Conservation (phyloP, 2,888 invertebrate genomes). For the Lasiommata megera region DNA sequence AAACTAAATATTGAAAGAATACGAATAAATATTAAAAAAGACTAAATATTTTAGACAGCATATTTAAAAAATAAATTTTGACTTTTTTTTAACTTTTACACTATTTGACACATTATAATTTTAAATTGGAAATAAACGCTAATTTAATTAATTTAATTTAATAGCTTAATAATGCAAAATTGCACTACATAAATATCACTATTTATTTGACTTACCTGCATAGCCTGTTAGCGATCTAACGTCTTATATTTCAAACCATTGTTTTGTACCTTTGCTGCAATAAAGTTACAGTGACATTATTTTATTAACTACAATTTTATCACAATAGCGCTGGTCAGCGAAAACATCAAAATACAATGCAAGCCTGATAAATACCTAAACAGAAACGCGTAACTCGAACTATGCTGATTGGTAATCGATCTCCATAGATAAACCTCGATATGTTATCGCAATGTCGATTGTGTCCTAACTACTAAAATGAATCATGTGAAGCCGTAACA, state of each 20-base stretch:
- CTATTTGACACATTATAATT: too few relatives aligned
- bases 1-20: too few relatives aligned
- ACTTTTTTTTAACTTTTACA: too few relatives aligned
- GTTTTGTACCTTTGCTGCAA: background rate
- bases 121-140: too few relatives aligned
- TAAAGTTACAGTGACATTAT: background rate
- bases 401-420: conserved; percentile 44
- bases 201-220: too few relatives aligned
- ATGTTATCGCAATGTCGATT: conserved; percentile 19
- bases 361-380: conserved; percentile 1
- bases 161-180: too few relatives aligned
- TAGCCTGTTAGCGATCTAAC: background rate
- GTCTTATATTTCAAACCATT: too few relatives aligned
- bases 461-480: conserved; percentile 4
- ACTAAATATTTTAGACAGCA: too few relatives aligned
- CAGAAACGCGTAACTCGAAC: conserved; percentile 15
- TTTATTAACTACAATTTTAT: background rate
- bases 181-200: too few relatives aligned
- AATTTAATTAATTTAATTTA: too few relatives aligned
- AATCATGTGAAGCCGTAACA: background rate
- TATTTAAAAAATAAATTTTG: too few relatives aligned
- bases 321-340: background rate
- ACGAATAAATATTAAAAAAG: too few relatives aligned
- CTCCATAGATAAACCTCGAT: conserved; percentile 42
- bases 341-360: background rate